Conservation (phyloP, 2,797 vertebrate species). For the Melanotaenia maccullochi region DNA sequence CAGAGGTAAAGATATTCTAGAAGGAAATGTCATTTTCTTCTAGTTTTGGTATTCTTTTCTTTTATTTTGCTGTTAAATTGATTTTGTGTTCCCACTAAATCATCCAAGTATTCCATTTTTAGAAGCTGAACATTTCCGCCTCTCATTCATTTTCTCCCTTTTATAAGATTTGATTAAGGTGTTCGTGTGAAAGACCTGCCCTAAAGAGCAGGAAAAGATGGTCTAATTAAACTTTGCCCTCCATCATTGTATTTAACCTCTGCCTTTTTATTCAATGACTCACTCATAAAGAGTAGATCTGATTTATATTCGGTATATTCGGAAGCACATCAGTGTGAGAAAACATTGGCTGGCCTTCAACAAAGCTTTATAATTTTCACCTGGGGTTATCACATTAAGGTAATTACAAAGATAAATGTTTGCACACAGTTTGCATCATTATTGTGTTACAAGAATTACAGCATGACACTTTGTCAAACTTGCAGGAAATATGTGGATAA, state of each 20-base stretch:
- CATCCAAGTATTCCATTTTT: constrained; percentile 24
- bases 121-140: constrained; percentile 21
- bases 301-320: constrained; percentile 58
- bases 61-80: constrained; percentile 31
- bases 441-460: background rate
- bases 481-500: constrained; percentile 6
- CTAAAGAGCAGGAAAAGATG: constrained; percentile 49
- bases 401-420: constrained; percentile 42
- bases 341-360: constrained; percentile 13
- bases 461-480: background rate
- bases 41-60: constrained; percentile 26
- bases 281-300: constrained; percentile 53
- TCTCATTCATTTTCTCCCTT: constrained; percentile 50
- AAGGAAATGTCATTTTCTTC: background rate
- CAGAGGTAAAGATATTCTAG: constrained; percentile 5
- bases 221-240: constrained; percentile 57
- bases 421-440: background rate
- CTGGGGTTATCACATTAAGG: constrained; percentile 31
- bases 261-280: constrained; percentile 57
- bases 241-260: constrained; percentile 58
- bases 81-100: constrained; percentile 28
- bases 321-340: constrained; percentile 29
- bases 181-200: constrained; percentile 41
- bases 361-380: constrained; percentile 29
- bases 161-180: constrained; percentile 39